Conservation (phyloP, 2,888 invertebrate genomes). For the Nowickia ferox region DNA sequence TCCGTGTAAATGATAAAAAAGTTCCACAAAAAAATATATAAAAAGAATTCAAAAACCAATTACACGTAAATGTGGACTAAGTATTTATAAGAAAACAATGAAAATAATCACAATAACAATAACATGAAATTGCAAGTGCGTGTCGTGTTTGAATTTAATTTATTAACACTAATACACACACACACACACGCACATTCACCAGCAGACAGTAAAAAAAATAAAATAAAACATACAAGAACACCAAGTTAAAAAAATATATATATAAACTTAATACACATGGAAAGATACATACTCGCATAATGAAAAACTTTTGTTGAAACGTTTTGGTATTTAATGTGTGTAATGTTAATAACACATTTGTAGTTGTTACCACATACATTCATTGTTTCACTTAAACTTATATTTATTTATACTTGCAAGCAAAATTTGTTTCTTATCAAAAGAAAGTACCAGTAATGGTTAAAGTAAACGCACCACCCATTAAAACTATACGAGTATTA, state of each 20-base stretch:
- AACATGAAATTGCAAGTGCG: constrained; percentile 70
- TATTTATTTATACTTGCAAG: not conserved
- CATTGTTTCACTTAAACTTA: constrained; percentile 43
- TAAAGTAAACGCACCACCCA: constrained; percentile 61
- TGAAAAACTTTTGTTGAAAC: constrained; percentile 63
- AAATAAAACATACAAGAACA: constrained; percentile 3
- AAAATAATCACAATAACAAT: constrained; percentile 69
- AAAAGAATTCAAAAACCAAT: constrained; percentile 28
- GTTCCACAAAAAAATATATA: not conserved
- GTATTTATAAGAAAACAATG: constrained; percentile 62
- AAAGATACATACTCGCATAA: constrained; percentile 22
- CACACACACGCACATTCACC: constrained; percentile 1
- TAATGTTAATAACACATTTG: constrained; percentile 64
- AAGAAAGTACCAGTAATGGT: constrained; percentile 41
- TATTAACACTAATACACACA: constrained; percentile 67
- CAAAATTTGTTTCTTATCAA: not conserved
- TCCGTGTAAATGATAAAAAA: not conserved
- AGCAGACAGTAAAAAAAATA: constrained; percentile 8
- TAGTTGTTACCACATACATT: constrained; percentile 50
- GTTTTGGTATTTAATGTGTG: constrained; percentile 58
- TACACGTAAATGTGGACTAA: constrained; percentile 43
- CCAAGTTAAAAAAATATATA: constrained; percentile 17
- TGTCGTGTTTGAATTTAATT: constrained; percentile 81
- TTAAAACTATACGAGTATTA: constrained; percentile 33
- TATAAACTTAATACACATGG: constrained; percentile 15